A percentile compares a stretch with the other conserved stretches of the same genome.
These are phyloP conservation scores for Drosophila fuyamai DNA, from an alignment of 1,140 invertebrate species.

Conservation along the genomic window DNA sequence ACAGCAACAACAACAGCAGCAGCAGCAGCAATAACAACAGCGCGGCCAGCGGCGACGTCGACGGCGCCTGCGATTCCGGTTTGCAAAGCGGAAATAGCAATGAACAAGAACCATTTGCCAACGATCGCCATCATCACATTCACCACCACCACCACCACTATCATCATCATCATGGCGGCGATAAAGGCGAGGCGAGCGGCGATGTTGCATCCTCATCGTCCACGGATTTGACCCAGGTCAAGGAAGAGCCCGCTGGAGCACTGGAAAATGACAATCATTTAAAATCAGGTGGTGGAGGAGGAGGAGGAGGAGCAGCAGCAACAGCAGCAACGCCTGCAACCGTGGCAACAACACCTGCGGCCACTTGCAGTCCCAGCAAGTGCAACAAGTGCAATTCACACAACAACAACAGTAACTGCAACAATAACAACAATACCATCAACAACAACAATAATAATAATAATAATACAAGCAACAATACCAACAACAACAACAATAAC, in stretches of 20 bases:
- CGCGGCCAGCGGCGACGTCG: conserved; percentile 12
- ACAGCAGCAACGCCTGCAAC: conserved; percentile 10
- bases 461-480: conserved; percentile 57
- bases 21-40: conserved; percentile 16
- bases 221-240: conserved; percentile 10
- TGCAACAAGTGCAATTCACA: conserved; percentile 22
- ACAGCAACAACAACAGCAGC: conserved; percentile 38
- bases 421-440: conserved; percentile 64
- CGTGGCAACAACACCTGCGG: conserved; percentile 9
- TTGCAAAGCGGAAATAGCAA: conserved; percentile 80
- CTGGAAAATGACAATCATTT: conserved; percentile 36
- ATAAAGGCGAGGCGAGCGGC: conserved; percentile 10
- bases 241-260: not conserved
- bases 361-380: no score
- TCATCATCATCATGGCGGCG: conserved; percentile 47
- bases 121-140: conserved; percentile 71
- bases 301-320: not conserved
- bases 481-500: conserved; percentile 72
- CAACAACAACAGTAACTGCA: conserved; percentile 61
- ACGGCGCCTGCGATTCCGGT: conserved; percentile 72
- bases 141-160: conserved; percentile 66
- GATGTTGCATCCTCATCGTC: conserved; percentile 1
- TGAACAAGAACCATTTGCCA: conserved; percentile 76
- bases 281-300: conserved; percentile 2
- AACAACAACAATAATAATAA: conserved; percentile 37